These are phyloP conservation scores for Girardia tigrina DNA, from an alignment of 2,888 invertebrate species.

Conservation along the genomic window DNA sequence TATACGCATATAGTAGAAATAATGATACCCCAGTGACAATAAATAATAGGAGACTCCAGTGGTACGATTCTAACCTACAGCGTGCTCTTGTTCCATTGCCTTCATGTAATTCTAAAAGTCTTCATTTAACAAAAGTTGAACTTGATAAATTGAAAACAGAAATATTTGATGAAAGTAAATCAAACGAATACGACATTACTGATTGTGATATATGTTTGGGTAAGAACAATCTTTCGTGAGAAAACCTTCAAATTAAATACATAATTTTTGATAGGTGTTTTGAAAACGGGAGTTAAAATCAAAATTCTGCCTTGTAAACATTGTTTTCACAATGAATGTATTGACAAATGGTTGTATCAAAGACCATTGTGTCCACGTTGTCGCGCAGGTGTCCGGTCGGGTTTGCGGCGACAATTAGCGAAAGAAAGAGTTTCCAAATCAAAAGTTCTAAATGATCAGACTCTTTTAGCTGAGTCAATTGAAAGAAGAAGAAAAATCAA, in stretches of 20 bases:
- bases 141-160: background rate
- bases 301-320: conserved; percentile 26
- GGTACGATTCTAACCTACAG: conserved; percentile 10
- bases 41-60: background rate
- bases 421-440: background rate
- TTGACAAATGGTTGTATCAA: conserved; percentile 7
- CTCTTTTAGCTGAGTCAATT: background rate
- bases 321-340: conserved; percentile 14
- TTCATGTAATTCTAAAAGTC: background rate
- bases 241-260: too few relatives aligned
- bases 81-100: conserved; percentile 21
- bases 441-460: background rate
- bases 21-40: background rate
- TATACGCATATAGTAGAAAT: background rate
- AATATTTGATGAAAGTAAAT: background rate
- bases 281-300: background rate
- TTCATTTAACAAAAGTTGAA: background rate
- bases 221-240: too few relatives aligned
- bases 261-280: background rate
- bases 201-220: conserved; percentile 12
- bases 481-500: background rate
- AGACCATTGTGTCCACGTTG: conserved; percentile 18
- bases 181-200: background rate
- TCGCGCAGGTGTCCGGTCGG: background rate
- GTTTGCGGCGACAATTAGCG: background rate